phyloP scores from a whole-genome alignment of 2,113 vertebrate species.

The Agelaius tricolor region DNA sequence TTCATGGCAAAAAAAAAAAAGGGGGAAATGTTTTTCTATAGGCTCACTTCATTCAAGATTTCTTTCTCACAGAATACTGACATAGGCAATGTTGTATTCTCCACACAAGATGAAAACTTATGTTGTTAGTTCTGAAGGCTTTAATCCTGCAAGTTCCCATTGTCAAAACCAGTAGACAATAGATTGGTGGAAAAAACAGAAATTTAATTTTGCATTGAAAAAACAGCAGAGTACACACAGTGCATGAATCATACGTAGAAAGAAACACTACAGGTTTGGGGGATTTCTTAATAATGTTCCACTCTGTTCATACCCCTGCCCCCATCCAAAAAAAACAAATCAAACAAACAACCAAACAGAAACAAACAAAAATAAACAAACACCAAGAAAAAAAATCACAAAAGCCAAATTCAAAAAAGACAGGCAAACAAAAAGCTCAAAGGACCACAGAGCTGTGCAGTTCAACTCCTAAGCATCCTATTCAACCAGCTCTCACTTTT shows the following conservation, averaged over 20 bases:
- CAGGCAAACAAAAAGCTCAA: neutral
- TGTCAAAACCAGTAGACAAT: neutral
- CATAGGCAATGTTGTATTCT: neutral
- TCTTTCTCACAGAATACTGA: neutral
- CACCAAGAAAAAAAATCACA: neutral
- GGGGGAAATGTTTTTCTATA: neutral
- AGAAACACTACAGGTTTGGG: neutral
- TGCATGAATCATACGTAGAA: neutral
- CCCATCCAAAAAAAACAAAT: accelerated
- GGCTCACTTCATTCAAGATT: neutral
- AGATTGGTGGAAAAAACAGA: neutral
- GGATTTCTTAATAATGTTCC: neutral
- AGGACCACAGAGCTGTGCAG: neutral
- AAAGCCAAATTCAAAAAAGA: neutral
- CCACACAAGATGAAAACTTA: neutral
- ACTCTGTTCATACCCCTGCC: neutral
- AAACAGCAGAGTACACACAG: neutral
- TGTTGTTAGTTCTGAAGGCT: neutral
- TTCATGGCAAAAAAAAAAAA: neutral
- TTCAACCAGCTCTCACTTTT: neutral
- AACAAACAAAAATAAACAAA: neutral
- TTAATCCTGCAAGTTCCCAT: neutral
- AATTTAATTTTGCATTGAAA: neutral
- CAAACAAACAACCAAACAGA: neutral
- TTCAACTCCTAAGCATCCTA: neutral